These are phyloP conservation scores for Spodoptera picta DNA, from an alignment of 2,888 invertebrate species.

Conservation along the genomic window DNA sequence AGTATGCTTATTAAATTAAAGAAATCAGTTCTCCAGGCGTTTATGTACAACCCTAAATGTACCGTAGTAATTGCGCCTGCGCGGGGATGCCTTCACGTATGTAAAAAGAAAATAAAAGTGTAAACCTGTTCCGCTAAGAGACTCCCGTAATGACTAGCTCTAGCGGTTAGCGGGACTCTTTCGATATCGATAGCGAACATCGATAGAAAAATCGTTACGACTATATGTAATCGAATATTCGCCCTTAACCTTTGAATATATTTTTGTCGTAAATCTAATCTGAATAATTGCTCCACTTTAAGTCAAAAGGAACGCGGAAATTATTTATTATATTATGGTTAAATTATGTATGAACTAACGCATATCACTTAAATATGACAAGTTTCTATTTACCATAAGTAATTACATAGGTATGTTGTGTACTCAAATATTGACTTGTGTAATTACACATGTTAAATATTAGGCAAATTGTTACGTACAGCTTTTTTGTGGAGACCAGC, in stretches of 20 bases:
- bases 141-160: constrained; percentile 79
- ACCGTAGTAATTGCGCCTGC: constrained; percentile 75
- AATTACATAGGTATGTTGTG: not conserved
- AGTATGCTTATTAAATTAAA: not conserved
- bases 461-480: not conserved
- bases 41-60: constrained; percentile 52
- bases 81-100: constrained; percentile 76
- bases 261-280: constrained; percentile 7
- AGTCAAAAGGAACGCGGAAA: constrained; percentile 35
- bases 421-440: constrained; percentile 1
- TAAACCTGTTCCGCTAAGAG: constrained; percentile 80
- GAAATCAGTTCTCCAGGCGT: not conserved
- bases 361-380: constrained; percentile 10
- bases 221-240: constrained; percentile 22
- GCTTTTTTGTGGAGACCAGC: constrained; percentile 11
- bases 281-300: constrained; percentile 22
- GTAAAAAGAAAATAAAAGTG: constrained; percentile 81
- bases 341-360: not conserved
- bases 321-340: not conserved
- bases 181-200: constrained; percentile 52
- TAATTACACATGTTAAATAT: constrained; percentile 6
- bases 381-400: constrained; percentile 5
- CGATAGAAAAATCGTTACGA: constrained; percentile 17
- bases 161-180: constrained; percentile 64
- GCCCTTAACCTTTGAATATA: not conserved